Evolutionary conservation across 2,113 vertebrate species (phyloP).

Genomic region (Otus sunia): DNA sequence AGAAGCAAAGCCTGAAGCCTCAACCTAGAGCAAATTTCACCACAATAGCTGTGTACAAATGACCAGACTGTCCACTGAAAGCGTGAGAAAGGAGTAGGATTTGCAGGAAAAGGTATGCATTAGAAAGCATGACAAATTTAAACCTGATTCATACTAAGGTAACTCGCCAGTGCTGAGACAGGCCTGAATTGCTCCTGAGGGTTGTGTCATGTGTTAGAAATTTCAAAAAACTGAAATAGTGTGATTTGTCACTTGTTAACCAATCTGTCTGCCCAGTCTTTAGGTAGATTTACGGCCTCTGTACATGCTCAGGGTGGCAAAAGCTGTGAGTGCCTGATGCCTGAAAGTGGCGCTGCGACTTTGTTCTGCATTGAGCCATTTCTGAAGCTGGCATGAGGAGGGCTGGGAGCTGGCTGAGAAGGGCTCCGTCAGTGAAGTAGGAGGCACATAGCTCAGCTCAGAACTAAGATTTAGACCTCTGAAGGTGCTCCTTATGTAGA

Average conservation of each 20-base stretch:
- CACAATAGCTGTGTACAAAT: neutral
- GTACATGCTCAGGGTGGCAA: neutral
- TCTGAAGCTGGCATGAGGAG: neutral
- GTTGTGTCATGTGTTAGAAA: neutral
- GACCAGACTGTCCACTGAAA: neutral
- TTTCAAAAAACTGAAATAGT: neutral
- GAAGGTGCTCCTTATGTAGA: neutral
- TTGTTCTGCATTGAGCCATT: neutral
- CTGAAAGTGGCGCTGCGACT: neutral
- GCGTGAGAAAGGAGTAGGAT: conserved; percentile 53
- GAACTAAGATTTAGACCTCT: neutral
- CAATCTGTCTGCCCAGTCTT: neutral
- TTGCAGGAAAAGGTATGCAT: conserved; percentile 2
- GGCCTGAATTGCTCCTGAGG: neutral
- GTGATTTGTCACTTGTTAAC: neutral
- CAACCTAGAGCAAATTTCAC: neutral
- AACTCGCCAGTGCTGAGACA: neutral
- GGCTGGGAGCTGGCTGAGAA: neutral
- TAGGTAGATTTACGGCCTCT: neutral
- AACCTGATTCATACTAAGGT: conserved; percentile 24
- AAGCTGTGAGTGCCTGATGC: neutral
- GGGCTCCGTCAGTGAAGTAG: neutral
- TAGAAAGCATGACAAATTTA: neutral
- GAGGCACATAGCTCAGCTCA: neutral
- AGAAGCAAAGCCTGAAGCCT: neutral